Evolutionary conservation across 2,113 vertebrate species (phyloP).

Genomic region (Sphaerodactylus townsendi): DNA sequence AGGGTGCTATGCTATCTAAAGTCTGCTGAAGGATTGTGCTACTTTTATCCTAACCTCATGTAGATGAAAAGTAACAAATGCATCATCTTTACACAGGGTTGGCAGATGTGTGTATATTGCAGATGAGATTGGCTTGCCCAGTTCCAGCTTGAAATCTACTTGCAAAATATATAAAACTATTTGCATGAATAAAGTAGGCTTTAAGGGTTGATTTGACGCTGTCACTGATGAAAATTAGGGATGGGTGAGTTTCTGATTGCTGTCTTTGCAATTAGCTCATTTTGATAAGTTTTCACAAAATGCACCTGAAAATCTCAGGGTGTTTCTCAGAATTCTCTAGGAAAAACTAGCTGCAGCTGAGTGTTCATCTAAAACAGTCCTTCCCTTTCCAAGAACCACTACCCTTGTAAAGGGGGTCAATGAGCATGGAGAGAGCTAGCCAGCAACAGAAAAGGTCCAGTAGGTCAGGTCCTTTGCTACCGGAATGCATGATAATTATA

Average conservation of each 20-base stretch:
- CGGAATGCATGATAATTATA: too few species aligned
- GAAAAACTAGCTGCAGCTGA: too few species aligned
- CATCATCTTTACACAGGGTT: slow-evolving; percentile 1
- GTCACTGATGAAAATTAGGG: not conserved
- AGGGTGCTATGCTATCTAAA: slow-evolving; percentile 16
- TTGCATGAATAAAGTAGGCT: not conserved
- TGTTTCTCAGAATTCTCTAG: not conserved
- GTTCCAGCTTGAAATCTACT: not conserved
- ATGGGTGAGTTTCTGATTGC: not conserved
- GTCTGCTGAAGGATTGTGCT: slow-evolving; percentile 4
- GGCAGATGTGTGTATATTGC: rapidly evolving
- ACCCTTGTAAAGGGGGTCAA: too few species aligned
- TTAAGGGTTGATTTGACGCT: not conserved
- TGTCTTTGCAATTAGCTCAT: not conserved
- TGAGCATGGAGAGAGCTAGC: too few species aligned
- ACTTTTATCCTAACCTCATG: slow-evolving; percentile 36
- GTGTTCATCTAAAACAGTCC: too few species aligned
- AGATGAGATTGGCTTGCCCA: not conserved
- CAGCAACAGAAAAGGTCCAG: too few species aligned
- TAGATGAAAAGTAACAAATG: slow-evolving; percentile 30
- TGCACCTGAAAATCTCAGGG: not conserved
- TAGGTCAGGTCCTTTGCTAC: too few species aligned
- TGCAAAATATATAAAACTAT: slow-evolving; percentile 5
- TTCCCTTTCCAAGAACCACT: too few species aligned
- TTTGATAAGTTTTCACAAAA: not conserved